Conservation (phyloP, 2,113 vertebrate species). For the Collichthys lucidus region DNA sequence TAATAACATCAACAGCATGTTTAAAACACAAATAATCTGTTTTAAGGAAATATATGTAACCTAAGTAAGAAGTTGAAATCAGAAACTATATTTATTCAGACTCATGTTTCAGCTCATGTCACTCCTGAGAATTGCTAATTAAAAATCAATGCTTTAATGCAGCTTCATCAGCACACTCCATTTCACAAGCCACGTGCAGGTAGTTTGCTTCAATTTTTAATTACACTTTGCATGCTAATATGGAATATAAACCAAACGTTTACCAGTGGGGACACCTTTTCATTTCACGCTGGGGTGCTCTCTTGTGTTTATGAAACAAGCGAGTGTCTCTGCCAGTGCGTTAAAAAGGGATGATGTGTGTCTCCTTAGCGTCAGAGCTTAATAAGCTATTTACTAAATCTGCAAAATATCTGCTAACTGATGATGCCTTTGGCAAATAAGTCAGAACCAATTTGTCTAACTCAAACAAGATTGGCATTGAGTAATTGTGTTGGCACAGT, state of each 20-base stretch:
- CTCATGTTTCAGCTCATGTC: slow-evolving; percentile 57
- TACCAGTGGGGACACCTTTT: slow-evolving; percentile 79
- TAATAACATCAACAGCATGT: slow-evolving; percentile 3
- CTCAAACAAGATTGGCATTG: slow-evolving; percentile 2
- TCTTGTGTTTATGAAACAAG: slow-evolving; percentile 74
- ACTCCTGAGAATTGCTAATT: slow-evolving; percentile 73
- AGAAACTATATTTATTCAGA: slow-evolving; percentile 56
- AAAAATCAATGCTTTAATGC: slow-evolving; percentile 74
- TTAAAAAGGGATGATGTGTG: slow-evolving; percentile 68
- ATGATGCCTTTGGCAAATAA: slow-evolving; percentile 23
- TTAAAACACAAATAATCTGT: background rate
- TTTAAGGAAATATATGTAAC: slow-evolving; percentile 24
- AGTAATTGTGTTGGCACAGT: background rate
- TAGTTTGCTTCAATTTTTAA: slow-evolving; percentile 80
- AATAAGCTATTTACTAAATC: slow-evolving; percentile 62
- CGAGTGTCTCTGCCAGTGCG: slow-evolving; percentile 63
- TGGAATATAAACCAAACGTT: slow-evolving; percentile 81
- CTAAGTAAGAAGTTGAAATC: slow-evolving; percentile 31
- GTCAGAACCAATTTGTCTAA: slow-evolving; percentile 34
- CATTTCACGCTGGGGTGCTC: slow-evolving; percentile 80
- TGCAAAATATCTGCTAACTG: slow-evolving; percentile 37
- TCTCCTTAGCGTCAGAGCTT: slow-evolving; percentile 54
- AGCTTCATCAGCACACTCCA: slow-evolving; percentile 72
- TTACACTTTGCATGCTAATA: slow-evolving; percentile 83
- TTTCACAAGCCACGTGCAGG: slow-evolving; percentile 70